Evolutionary conservation across 2,113 vertebrate genomes (phyloP).

Genomic region (Mastomys natalensis): DNA sequence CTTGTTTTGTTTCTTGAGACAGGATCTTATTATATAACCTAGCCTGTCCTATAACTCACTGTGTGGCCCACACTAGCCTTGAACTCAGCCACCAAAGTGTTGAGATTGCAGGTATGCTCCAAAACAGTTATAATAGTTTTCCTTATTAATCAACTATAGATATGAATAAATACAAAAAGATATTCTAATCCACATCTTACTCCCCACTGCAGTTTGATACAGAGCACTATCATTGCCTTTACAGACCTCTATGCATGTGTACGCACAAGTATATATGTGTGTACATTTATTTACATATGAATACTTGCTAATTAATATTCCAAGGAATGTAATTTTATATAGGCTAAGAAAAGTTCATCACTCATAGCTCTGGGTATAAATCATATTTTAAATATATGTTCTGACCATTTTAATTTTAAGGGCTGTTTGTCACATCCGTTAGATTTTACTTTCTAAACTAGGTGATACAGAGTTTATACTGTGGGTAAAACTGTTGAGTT

Average conservation of each 20-base stretch:
- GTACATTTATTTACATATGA: not conserved
- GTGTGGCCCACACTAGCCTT: not conserved
- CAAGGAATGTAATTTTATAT: not conserved
- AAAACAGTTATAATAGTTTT: not conserved
- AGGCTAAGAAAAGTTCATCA: slow-evolving; percentile 8
- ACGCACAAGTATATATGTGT: not conserved
- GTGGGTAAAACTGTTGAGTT: not conserved
- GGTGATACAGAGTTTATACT: not conserved
- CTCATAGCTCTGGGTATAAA: slow-evolving; percentile 4
- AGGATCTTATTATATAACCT: not conserved
- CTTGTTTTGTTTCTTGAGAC: not conserved
- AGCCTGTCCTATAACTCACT: not conserved
- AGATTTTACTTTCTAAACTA: slow-evolving; percentile 22
- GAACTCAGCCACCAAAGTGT: not conserved
- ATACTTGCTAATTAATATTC: slow-evolving; percentile 20
- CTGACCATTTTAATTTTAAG: slow-evolving; percentile 28
- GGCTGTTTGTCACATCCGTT: not conserved
- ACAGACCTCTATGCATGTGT: not conserved
- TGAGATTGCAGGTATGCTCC: not conserved
- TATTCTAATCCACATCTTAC: not conserved
- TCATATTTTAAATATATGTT: slow-evolving; percentile 52
- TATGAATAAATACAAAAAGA: not conserved
- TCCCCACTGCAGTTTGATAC: not conserved
- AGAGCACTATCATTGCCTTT: not conserved
- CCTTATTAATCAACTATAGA: slow-evolving; percentile 25